phyloP scores from a whole-genome alignment of 2,113 vertebrate species.

The Centropus bengalensis region DNA sequence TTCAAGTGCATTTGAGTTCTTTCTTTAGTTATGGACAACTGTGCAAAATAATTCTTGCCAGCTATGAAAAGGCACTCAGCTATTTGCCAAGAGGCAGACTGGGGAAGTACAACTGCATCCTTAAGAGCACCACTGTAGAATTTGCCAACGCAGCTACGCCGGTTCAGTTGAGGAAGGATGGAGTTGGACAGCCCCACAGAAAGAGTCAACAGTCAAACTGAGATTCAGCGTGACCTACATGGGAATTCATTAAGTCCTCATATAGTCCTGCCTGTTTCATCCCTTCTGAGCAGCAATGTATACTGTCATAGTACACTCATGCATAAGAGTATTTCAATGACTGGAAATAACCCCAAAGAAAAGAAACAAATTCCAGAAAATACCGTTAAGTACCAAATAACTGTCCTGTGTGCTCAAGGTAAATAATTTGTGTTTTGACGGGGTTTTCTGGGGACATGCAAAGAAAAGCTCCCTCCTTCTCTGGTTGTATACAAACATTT shows the following conservation, averaged over 20 bases:
- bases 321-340: not conserved
- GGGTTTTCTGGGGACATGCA: not conserved
- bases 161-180: not conserved
- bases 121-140: too few species aligned
- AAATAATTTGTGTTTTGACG: not conserved
- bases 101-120: not conserved
- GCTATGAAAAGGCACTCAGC: not conserved
- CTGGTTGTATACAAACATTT: not conserved
- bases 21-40: not conserved
- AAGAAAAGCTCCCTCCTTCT: not conserved
- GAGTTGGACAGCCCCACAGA: not conserved
- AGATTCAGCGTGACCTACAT: not conserved
- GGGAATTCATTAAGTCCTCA: not conserved
- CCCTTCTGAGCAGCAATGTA: not conserved
- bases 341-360: not conserved
- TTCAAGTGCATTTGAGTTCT: not conserved
- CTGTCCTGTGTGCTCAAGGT: not conserved
- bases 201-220: not conserved
- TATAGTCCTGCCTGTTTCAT: not conserved
- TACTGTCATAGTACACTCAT: not conserved
- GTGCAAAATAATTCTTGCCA: not conserved
- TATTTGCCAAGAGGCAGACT: not conserved
- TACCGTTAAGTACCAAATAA: not conserved
- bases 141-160: rapidly evolving
- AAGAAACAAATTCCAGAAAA: not conserved